A percentile compares a stretch with the other conserved stretches of the same genome.
Evolutionary conservation across 2,888 invertebrate species (phyloP).

Genomic region (Cataglyphis cursor): DNA sequence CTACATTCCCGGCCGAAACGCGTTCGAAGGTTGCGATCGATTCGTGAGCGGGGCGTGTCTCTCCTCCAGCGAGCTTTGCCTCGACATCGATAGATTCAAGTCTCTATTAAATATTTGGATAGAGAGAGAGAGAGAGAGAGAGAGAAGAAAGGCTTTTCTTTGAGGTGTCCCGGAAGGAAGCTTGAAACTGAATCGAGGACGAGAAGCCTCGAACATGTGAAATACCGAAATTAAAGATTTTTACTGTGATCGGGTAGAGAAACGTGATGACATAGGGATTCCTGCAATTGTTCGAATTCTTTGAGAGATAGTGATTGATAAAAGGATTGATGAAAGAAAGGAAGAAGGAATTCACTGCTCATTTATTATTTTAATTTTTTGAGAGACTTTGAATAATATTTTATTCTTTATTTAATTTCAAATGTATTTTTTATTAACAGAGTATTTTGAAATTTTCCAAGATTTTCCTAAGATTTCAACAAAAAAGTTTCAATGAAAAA

Average conservation of each 20-base stretch:
- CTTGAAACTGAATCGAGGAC: neutral
- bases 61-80: constrained; percentile 31
- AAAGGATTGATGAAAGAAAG: neutral
- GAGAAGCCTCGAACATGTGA: constrained; percentile 11
- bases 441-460: neutral
- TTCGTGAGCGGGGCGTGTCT: constrained; percentile 51
- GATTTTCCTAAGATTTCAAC: too few relatives aligned
- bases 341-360: neutral
- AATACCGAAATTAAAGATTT: constrained; percentile 45
- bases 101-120: constrained; percentile 45
- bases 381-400: constrained; percentile 4
- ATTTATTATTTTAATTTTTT: constrained; percentile 19
- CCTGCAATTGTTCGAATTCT: constrained; percentile 25
- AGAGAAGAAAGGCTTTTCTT: neutral
- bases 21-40: constrained; percentile 55
- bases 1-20: constrained; percentile 11
- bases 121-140: constrained; percentile 13
- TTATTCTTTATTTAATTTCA: neutral
- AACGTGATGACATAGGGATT: constrained; percentile 3
- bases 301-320: constrained; percentile 28
- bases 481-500: neutral
- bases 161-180: neutral
- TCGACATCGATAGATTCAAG: constrained; percentile 41
- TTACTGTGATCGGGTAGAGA: constrained; percentile 8
- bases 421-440: constrained; percentile 14